Base-by-base conservation (phyloP, 2,113 vertebrate species). In the Alaudala cheleensis region DNA sequence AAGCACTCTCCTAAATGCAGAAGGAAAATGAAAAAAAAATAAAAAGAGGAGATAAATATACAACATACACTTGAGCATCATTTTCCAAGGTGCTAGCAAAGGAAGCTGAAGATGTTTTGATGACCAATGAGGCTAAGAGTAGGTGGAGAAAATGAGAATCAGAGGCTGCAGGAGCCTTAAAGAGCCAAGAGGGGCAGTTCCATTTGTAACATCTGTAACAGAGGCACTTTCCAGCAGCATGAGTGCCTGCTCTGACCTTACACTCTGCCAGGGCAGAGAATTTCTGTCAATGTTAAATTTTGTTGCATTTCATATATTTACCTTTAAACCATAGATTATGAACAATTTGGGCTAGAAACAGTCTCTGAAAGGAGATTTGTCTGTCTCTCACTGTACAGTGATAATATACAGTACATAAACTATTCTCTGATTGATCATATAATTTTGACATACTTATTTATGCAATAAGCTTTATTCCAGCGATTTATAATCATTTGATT, bases 401-500 rank as follows among this genome's bases (percentile, higher is more conserved):
- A n/a, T 20, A 34, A 17, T 57, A 18, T 28, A 40, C 10, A 56
- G 3, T 25, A 65, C 9, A n/a, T 26, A 22, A 34, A 25, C 13
- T 57, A 14, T 56, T 91, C 21, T 49, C 65, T 34, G 29, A 62
- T 42, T 44, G 44, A 82, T 69, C 23, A 33, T 8, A 34, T 49
- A 79, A 91, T 85, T 81, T 18, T 66, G 47, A 78, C 42, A 76
- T 28, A 67, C 37, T 78, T 76, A 65, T 54, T 80, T 80, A 34
- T 84, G 24, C 53, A 91, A 58, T 47, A 69, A 82, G 24, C 22
- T 67, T n/a, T 53, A 74, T 69, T 85, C 39, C 33, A 69, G 49
- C 22, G 81, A 76, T 88, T 92, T 93, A 37, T 77, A 93, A 37
- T 90, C 3, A 53, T 58, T 16, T 72, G 47, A 65, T 70, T 79